Evolutionary conservation across 2,888 invertebrate genomes (phyloP), one percentile per base, ranked within the genome.

Genomic region (Trilocha varians): DNA sequence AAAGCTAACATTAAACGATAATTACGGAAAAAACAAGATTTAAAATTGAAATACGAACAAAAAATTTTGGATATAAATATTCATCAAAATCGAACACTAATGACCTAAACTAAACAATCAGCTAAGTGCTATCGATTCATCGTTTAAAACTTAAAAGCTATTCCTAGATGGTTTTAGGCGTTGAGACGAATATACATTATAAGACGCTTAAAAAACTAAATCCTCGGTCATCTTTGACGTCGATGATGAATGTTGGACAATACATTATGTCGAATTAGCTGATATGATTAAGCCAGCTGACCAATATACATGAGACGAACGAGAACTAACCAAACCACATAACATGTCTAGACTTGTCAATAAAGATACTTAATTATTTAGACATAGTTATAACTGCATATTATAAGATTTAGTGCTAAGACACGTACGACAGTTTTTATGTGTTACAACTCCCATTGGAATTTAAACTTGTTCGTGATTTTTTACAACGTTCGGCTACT

Each of bases 181-280:
- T 25, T 25, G 25, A 25, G 11, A 25, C 4, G 25, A 25, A 25
- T 25, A 25, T 25, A 25, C 3, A 25, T 25, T 9, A 9, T 25
- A 25, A 9, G 2, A 25, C 11, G 11, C 2, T 25, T 5, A 68
- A 61, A 48, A 52, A 65, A 57, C 61, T 61, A 64, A 70, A 70
- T 64, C 61, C 59, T 60, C 54, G 49, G 57, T 49, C 48, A 58
- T 52, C 68, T 71, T 70, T 74, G 79, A 78, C 73, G 72, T 55
- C 70, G 61, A 72, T 76, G 78, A 80, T 80, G 70, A 77, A 78
- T 82, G 75, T 65, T 59, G 52, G 57, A 70, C 67, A 70, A 79
- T 75, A 68, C 66, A 61, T 71, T 62, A 57, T 62, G 73, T 73
- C 73, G 65, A 68, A 74, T 78, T 77, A 76, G 63, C 54, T 57